phyloP scores from a whole-genome alignment of 2,797 vertebrate genomes.

The Chloroceryle inda region DNA sequence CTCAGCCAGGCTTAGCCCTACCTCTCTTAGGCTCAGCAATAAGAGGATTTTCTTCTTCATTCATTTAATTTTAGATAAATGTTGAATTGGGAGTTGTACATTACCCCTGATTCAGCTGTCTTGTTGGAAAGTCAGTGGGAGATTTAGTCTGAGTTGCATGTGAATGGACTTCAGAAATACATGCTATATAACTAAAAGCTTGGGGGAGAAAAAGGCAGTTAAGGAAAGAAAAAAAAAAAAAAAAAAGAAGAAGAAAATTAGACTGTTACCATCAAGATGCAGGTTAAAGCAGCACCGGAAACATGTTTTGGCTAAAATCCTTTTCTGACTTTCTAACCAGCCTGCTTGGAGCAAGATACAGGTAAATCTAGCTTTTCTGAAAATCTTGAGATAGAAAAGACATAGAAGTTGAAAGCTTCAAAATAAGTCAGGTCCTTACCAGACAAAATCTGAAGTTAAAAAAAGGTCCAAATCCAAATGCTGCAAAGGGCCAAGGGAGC shows the following conservation, averaged over 20 bases:
- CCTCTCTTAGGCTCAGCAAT: conserved; percentile 40
- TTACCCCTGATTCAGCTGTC: conserved; percentile 58
- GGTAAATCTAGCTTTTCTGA: neutral
- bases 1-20: conserved; percentile 47
- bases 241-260: neutral
- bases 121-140: conserved; percentile 28
- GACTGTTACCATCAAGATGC: neutral
- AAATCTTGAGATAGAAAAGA: neutral
- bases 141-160: conserved; percentile 22
- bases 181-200: conserved; percentile 1
- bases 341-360: neutral
- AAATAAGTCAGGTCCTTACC: neutral
- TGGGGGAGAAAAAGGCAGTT: neutral
- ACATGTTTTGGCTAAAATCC: neutral
- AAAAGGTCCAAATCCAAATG: neutral
- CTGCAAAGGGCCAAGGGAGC: neutral
- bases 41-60: conserved; percentile 65
- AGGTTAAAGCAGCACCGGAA: neutral
- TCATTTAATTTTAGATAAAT: conserved; percentile 72
- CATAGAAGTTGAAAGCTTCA: neutral
- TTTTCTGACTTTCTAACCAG: neutral
- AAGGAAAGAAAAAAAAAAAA: neutral
- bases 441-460: neutral
- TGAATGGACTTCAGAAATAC: conserved; percentile 28
- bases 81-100: conserved; percentile 57